Evolutionary conservation across 2,113 vertebrate species (phyloP), one percentile per base, ranked within the genome.

Genomic region (Heloderma charlesbogerti): DNA sequence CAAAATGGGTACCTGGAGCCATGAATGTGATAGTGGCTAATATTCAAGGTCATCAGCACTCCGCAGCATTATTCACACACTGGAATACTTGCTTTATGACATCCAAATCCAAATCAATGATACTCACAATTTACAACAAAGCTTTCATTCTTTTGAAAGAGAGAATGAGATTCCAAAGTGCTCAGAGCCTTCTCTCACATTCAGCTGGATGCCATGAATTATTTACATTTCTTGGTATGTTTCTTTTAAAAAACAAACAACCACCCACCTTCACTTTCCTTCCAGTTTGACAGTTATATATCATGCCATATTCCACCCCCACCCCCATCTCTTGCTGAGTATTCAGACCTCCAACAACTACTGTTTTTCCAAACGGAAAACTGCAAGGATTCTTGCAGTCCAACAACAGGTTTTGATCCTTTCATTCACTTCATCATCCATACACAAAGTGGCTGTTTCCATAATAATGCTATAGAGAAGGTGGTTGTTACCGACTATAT

Each of bases 191-290:
- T 94, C 90, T 84, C 93, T 85, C 51, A 77, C 43, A 88, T 89
- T 90, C 86, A 94, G 94, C 45, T 94, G 93, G 92, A 96, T 71
- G 92, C 71, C 84, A 94, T 95, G 94, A 96, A 95, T 96, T 96
- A 96, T 96, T 97, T 95, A 96, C 48, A 96, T 94, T 95, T 96
- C 93, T 94, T 89, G 79, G 95, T 95, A 93, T 92, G 92, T 67
- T 91, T 88, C 43, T 91, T 51, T 86, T 81, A 48, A 95, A 72
- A 0, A 8, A 84, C 71, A 72, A 13, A 9, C 29, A 72, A 34
- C 71, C 71, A 4, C 7, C 34, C 71, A 27, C 6, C 71, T 6
- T 54, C 48, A 84, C 80, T 94, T 94, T 93, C 78, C 78, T 1
- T 95, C 86, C 48, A 71, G 63, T 88, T 94, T 94, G 92, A 94